Evolutionary conservation across 2,888 invertebrate species (phyloP).

Genomic region (Hydrotaea cyrtoneurina): DNA sequence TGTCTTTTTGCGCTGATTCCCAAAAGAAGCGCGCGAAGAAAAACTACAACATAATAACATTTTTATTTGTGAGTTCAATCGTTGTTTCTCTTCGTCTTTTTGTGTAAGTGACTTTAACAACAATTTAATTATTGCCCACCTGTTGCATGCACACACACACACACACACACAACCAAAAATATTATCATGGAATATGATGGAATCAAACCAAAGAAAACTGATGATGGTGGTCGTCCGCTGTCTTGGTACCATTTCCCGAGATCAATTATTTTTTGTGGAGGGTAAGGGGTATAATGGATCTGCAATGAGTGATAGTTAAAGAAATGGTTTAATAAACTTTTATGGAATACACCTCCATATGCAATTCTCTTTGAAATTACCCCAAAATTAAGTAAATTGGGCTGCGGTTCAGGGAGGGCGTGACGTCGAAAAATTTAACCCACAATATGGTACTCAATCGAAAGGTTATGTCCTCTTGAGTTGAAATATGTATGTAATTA

Average conservation of each 20-base stretch:
- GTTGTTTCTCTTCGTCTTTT: not conserved
- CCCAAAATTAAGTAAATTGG: too few relatives aligned
- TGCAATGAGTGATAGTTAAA: conserved; percentile 17
- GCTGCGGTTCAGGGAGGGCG: too few relatives aligned
- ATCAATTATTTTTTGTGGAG: not conserved
- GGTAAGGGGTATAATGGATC: not conserved
- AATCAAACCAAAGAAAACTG: not conserved
- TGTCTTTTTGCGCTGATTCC: conserved; percentile 8
- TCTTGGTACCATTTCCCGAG: not conserved
- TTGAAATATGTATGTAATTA: too few relatives aligned
- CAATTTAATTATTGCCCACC: conserved; percentile 35
- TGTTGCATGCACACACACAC: conserved; percentile 7
- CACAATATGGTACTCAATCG: too few relatives aligned
- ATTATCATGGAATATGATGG: not conserved
- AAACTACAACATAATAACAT: conserved; percentile 14
- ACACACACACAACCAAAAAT: too few relatives aligned
- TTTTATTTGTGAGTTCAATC: conserved; percentile 7
- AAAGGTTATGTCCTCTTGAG: too few relatives aligned
- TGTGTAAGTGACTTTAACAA: conserved; percentile 5
- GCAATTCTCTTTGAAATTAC: too few relatives aligned
- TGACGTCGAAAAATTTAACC: too few relatives aligned
- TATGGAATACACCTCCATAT: too few relatives aligned
- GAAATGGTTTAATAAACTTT: too few relatives aligned
- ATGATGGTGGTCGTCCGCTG: not conserved
- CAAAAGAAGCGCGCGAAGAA: conserved; percentile 12